Conservation (phyloP, 1,140 invertebrate species). For the Sitobion miscanthi region DNA sequence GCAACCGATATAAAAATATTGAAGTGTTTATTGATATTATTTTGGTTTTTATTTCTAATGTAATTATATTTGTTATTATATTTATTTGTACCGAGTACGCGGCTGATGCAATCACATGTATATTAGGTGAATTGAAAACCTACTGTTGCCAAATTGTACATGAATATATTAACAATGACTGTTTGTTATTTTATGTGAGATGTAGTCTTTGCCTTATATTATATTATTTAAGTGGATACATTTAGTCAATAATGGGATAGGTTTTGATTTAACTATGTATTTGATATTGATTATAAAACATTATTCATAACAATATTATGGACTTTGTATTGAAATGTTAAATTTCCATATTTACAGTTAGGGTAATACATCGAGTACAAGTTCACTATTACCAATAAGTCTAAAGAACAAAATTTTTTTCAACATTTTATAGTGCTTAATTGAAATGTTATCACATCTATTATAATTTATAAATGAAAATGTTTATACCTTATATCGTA, state of each 20-base stretch:
- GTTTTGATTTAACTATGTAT: not conserved
- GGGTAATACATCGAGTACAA: not conserved
- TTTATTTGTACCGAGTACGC: not conserved
- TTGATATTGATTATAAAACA: not conserved
- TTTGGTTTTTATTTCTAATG: constrained; percentile 12
- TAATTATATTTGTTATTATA: constrained; percentile 21
- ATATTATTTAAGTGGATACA: not conserved
- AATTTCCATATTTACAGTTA: not conserved
- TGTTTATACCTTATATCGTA: not conserved
- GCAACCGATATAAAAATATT: not conserved
- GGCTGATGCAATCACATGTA: not conserved
- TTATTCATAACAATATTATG: not conserved
- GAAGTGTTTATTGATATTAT: not conserved
- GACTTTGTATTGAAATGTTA: not conserved
- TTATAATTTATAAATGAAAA: not conserved
- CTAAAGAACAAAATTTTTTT: not conserved
- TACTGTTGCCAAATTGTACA: constrained; percentile 26
- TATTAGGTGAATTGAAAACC: not conserved
- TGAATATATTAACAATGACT: not conserved
- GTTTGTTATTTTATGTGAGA: constrained; percentile 27
- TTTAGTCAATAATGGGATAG: not conserved
- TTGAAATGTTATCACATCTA: not conserved
- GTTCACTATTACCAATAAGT: not conserved
- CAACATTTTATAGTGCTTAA: not conserved
- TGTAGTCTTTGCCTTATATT: not conserved